Conservation (phyloP, 2,888 invertebrate species). For the Danaus chrysippus region DNA sequence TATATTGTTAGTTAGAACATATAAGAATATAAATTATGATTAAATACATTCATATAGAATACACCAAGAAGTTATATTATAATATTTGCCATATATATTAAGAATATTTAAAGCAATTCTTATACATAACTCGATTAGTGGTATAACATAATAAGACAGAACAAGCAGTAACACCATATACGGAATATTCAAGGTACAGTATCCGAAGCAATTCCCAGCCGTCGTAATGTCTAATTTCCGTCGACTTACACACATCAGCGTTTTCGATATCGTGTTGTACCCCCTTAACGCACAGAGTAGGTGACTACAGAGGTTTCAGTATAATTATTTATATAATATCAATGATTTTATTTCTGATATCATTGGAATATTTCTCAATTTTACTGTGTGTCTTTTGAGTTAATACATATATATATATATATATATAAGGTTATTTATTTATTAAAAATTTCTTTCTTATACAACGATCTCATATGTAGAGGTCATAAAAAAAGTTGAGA, state of each 20-base stretch:
- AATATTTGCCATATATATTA: no score
- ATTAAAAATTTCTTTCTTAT: no score
- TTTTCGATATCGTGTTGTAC: conserved; percentile 74
- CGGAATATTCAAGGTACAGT: conserved; percentile 33
- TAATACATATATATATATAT: no score
- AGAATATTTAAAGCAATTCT: neutral
- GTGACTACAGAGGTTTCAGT: conserved; percentile 27
- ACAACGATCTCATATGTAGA: no score
- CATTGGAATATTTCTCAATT: no score
- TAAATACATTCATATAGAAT: no score
- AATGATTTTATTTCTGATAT: neutral
- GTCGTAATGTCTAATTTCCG: conserved; percentile 80
- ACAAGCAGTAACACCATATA: conserved; percentile 29
- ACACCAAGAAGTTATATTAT: no score
- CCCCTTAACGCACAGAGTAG: conserved; percentile 60
- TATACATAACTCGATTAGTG: neutral
- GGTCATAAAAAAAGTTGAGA: no score
- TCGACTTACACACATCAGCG: conserved; percentile 79
- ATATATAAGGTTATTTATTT: no score
- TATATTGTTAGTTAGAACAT: neutral
- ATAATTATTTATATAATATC: neutral
- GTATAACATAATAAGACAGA: neutral
- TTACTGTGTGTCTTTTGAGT: no score
- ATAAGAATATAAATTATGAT: neutral
- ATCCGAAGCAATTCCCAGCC: conserved; percentile 70